Evolutionary conservation across 2,113 vertebrate genomes (phyloP).

Genomic region (Tetrao urogallus): DNA sequence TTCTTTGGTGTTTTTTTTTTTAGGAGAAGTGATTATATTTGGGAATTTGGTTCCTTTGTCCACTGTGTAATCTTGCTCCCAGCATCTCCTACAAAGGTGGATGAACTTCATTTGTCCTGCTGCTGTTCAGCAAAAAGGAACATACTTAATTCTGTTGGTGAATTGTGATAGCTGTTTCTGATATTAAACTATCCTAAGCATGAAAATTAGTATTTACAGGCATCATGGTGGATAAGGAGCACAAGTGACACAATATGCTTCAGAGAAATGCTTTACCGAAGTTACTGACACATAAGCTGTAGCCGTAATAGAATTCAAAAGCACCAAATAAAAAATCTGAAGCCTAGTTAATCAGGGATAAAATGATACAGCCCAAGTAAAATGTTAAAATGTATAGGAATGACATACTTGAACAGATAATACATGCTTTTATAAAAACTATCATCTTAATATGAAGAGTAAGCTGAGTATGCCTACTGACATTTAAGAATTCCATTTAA

Average conservation of each 20-base stretch:
- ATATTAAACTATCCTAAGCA: not conserved
- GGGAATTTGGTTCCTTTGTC: not conserved
- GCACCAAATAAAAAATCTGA: not conserved
- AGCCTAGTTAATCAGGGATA: not conserved
- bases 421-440: not conserved
- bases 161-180: not conserved
- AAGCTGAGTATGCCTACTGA: not conserved
- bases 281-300: not conserved
- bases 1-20: not conserved
- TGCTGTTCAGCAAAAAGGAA: not conserved
- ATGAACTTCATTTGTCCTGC: not conserved
- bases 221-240: not conserved
- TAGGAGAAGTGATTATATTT: not conserved
- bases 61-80: not conserved
- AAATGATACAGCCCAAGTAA: not conserved
- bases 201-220: not conserved
- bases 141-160: not conserved
- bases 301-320: not conserved
- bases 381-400: not conserved
- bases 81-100: not conserved
- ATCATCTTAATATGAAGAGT: not conserved
- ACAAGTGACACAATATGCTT: not conserved
- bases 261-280: not conserved
- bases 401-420: not conserved
- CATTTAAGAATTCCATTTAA: not conserved